Evolutionary conservation across 2,888 invertebrate species (phyloP).

Genomic region (Heliconius ismenius): DNA sequence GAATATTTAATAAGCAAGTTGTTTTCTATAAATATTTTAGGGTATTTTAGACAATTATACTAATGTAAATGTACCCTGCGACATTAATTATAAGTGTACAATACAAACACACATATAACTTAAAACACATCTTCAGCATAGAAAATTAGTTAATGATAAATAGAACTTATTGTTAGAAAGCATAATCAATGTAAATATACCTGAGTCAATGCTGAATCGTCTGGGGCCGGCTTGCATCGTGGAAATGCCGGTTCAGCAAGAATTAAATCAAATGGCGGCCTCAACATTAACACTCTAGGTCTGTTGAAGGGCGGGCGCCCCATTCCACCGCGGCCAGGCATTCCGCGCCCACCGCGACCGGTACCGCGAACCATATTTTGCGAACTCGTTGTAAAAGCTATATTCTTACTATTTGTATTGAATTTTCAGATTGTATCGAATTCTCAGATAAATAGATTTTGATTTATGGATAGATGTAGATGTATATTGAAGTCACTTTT

Average conservation of each 20-base stretch:
- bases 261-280: conserved; percentile 93
- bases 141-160: neutral
- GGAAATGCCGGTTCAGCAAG: conserved; percentile 95
- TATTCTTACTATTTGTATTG: neutral
- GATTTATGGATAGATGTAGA: neutral
- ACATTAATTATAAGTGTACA: neutral
- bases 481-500: neutral
- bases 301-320: conserved; percentile 75
- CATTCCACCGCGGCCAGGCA: conserved; percentile 84
- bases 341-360: conserved; percentile 86
- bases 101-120: neutral
- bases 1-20: too few species aligned
- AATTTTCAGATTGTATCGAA: neutral
- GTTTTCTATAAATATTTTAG: too few species aligned
- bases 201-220: conserved; percentile 92
- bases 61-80: too few species aligned
- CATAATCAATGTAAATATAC: conserved; percentile 58
- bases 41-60: too few species aligned
- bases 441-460: neutral
- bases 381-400: neutral
- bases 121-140: neutral
- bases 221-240: conserved; percentile 88
- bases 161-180: neutral
- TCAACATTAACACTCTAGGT: conserved; percentile 72
- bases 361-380: conserved; percentile 86